These are phyloP conservation scores for Dendronephthya gigantea DNA, from an alignment of 64 coral and sea anemone genomes.

Conservation along the genomic window DNA sequence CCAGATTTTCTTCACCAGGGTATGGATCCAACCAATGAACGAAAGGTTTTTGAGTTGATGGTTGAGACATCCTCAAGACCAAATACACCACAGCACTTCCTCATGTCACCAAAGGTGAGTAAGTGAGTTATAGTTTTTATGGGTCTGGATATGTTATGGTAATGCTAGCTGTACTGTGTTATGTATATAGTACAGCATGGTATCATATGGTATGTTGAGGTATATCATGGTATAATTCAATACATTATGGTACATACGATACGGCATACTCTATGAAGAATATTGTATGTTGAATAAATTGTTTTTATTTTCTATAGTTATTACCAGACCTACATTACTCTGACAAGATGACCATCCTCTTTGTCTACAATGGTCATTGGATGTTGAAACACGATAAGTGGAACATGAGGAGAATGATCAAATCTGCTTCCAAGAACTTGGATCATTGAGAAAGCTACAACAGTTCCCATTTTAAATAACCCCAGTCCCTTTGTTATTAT, in stretches of 20 bases:
- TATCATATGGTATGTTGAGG: too few species aligned
- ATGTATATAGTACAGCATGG: too few species aligned
- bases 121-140: neutral
- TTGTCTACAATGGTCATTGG: slow-evolving; percentile 90
- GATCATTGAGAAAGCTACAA: neutral
- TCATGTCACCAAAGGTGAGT: slow-evolving; percentile 90
- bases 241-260: too few species aligned
- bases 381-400: slow-evolving; percentile 76
- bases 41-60: slow-evolving; percentile 86
- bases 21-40: slow-evolving; percentile 99
- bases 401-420: slow-evolving; percentile 50
- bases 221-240: too few species aligned
- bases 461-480: too few species aligned
- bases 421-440: slow-evolving; percentile 8
- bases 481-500: too few species aligned
- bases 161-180: neutral
- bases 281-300: neutral
- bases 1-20: slow-evolving; percentile 41
- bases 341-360: slow-evolving; percentile 81
- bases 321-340: slow-evolving; percentile 77
- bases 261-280: too few species aligned
- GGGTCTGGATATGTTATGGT: neutral
- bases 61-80: slow-evolving; percentile 72
- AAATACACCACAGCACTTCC: slow-evolving; percentile 85
- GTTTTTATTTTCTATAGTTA: slow-evolving; percentile 35